A percentile compares a stretch with the other conserved stretches of the same genome.
Evolutionary conservation across 2,113 vertebrate genomes (phyloP).

Genomic region (Anhinga anhinga): DNA sequence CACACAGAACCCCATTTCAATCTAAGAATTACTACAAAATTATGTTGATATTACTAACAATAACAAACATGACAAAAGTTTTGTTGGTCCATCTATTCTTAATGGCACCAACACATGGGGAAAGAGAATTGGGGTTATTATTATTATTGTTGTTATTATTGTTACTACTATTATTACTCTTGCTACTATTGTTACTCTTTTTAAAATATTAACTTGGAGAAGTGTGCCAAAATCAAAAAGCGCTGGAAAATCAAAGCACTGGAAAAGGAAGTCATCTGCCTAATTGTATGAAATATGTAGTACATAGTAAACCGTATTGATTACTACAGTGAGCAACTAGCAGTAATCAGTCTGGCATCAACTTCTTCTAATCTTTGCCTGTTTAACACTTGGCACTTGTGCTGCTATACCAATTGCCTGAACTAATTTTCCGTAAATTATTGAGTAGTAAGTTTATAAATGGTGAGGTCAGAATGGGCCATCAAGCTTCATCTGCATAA

Average conservation of each 20-base stretch:
- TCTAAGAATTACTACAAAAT: background rate
- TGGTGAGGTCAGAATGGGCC: background rate
- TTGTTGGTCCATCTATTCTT: background rate
- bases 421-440: background rate
- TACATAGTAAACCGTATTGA: background rate
- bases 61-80: background rate
- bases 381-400: background rate
- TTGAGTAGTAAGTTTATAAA: background rate
- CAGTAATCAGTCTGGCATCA: background rate
- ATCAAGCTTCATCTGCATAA: background rate
- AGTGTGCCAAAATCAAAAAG: background rate
- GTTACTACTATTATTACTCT: fast-evolving
- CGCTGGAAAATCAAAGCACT: background rate
- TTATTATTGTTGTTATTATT: background rate
- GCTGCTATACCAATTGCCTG: background rate
- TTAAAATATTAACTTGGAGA: background rate
- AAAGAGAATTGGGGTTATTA: background rate
- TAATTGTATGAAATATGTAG: background rate
- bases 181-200: background rate
- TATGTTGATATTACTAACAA: background rate
- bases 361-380: background rate
- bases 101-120: background rate
- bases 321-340: background rate
- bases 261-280: background rate
- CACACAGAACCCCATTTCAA: background rate